A percentile compares a stretch with the other conserved stretches of the same genome.
Conservation (phyloP, 2,797 vertebrate species). For the Lagorchestes hirsutus region DNA sequence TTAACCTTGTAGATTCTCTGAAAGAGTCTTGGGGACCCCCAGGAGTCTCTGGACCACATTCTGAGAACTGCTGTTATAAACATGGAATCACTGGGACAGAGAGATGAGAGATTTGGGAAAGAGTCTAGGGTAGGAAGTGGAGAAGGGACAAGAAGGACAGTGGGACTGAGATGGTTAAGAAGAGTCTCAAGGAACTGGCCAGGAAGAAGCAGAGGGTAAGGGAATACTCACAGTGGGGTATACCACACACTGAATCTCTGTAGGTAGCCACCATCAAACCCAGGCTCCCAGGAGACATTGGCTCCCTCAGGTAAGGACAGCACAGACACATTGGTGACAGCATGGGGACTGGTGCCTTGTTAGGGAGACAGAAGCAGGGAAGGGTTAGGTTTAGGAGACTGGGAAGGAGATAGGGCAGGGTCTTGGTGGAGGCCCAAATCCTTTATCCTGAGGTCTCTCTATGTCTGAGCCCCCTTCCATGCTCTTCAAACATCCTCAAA, state of each 20-base stretch:
- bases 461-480: not conserved
- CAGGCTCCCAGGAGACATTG: constrained; percentile 95
- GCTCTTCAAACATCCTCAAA: not conserved
- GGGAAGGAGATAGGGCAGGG: rapidly evolving
- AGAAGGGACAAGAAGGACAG: not conserved
- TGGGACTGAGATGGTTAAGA: not conserved
- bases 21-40: not conserved
- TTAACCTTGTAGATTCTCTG: not conserved
- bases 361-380: not conserved
- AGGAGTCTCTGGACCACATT: not conserved
- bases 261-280: constrained; percentile 96
- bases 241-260: constrained; percentile 98
- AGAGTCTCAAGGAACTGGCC: not conserved
- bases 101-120: not conserved
- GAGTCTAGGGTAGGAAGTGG: not conserved
- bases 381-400: rapidly evolving
- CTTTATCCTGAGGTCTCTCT: not conserved
- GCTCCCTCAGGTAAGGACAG: constrained; percentile 89
- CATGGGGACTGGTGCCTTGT: constrained; percentile 95
- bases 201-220: not conserved
- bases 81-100: not conserved
- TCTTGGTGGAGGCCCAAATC: not conserved
- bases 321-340: constrained; percentile 89
- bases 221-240: constrained; percentile 84
- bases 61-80: not conserved